phyloP scores from a whole-genome alignment of 2,113 vertebrate genomes.

The Clupea harengus region DNA sequence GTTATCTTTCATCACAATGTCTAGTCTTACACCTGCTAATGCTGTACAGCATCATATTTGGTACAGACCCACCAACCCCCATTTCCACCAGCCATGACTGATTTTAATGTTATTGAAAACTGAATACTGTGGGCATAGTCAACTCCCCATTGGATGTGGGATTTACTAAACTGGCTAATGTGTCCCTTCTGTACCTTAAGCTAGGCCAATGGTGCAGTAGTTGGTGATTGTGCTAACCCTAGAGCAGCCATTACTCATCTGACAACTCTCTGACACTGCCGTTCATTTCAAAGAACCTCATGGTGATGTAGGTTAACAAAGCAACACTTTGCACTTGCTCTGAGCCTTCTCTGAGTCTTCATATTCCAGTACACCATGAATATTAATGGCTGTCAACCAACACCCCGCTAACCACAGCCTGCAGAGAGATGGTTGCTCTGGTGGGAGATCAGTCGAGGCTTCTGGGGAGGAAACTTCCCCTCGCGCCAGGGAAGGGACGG shows the following conservation, averaged over 20 bases:
- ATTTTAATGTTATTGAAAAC: too few relatives aligned
- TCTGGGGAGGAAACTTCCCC: conserved; percentile 31
- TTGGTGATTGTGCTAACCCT: conserved; percentile 36
- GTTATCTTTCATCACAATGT: too few relatives aligned
- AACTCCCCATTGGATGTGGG: too few relatives aligned
- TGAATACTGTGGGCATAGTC: too few relatives aligned
- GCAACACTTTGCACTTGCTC: neutral
- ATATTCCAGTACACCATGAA: neutral
- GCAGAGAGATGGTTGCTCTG: conserved; percentile 27
- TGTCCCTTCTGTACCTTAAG: conserved; percentile 1
- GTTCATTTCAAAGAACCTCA: neutral
- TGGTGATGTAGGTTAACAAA: neutral
- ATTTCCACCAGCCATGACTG: too few relatives aligned
- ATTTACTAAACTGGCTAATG: neutral
- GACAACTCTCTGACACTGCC: neutral
- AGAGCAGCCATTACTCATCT: neutral
- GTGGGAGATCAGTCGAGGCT: conserved; percentile 25
- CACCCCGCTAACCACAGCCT: conserved; percentile 10
- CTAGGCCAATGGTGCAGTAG: conserved; percentile 10
- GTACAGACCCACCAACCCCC: too few relatives aligned
- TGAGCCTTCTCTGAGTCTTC: neutral
- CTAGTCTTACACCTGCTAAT: too few relatives aligned
- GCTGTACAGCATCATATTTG: too few relatives aligned
- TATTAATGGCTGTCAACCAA: conserved; percentile 26
- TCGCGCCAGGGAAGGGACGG: conserved; percentile 37